A percentile compares a stretch with the other conserved stretches of the same genome.
Evolutionary conservation across 2,113 vertebrate genomes (phyloP).

Genomic region (Pygathrix nemaeus): DNA sequence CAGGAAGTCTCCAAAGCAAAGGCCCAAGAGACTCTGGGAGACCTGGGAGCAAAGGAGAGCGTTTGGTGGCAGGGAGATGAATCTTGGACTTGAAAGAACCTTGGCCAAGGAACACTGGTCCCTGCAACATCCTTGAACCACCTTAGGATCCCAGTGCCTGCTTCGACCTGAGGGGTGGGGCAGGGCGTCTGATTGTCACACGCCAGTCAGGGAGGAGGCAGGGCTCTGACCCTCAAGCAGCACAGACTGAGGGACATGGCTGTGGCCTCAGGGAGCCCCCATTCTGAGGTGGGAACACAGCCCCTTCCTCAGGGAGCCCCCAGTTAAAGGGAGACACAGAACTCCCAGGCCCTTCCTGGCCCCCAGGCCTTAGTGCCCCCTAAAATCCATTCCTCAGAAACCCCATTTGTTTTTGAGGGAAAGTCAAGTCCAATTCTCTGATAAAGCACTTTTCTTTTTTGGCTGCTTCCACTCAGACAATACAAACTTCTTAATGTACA

Average conservation of each 20-base stretch:
- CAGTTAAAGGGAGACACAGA: background rate
- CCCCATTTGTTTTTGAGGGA: background rate
- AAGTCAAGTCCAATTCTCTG: background rate
- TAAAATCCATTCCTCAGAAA: background rate
- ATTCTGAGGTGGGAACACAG: background rate
- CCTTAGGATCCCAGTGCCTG: background rate
- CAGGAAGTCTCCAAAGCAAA: background rate
- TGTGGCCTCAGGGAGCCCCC: background rate
- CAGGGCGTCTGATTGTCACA: background rate
- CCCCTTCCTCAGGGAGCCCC: too few species aligned
- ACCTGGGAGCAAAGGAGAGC: background rate
- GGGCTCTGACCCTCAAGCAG: background rate
- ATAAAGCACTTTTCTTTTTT: background rate
- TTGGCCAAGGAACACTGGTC: background rate
- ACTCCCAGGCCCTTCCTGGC: background rate
- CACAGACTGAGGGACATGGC: background rate
- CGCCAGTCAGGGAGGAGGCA: background rate
- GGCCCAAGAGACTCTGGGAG: background rate
- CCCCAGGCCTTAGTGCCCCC: background rate
- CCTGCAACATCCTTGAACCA: background rate
- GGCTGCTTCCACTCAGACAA: background rate
- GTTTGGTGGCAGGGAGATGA: background rate
- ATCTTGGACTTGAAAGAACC: background rate
- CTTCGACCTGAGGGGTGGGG: background rate
- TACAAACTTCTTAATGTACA: background rate